Conservation (phyloP, 2,888 invertebrate species). For the Pinctada fucata region DNA sequence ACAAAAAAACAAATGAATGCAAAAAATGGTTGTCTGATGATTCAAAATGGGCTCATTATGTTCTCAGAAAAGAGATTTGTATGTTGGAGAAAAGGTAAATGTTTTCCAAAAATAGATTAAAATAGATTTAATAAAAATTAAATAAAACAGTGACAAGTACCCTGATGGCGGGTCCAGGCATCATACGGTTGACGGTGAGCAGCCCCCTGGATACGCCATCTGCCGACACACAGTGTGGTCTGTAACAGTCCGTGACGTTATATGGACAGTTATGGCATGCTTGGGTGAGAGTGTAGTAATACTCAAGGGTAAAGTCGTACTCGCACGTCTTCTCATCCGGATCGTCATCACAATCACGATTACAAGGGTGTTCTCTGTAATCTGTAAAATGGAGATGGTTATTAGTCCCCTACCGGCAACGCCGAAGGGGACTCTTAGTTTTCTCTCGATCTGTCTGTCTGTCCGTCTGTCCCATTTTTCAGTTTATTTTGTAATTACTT, state of each 20-base stretch:
- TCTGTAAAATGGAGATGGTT: conserved; percentile 46
- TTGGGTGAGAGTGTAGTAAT: conserved; percentile 90
- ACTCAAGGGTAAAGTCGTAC: conserved; percentile 86
- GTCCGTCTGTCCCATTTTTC: background rate
- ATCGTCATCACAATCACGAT: conserved; percentile 81
- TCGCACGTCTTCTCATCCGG: conserved; percentile 83
- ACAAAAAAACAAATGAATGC: too few species aligned
- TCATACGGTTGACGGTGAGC: conserved; percentile 87
- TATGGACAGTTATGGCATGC: conserved; percentile 91
- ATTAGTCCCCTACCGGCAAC: too few species aligned
- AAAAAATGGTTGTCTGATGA: too few species aligned
- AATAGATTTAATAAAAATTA: too few species aligned
- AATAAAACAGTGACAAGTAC: conserved; percentile 41
- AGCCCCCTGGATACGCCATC: conserved; percentile 88
- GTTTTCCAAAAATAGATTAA: too few species aligned
- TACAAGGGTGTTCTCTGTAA: conserved; percentile 80
- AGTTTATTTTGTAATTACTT: background rate
- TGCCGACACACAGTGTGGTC: conserved; percentile 89
- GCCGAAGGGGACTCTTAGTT: too few species aligned
- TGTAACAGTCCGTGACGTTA: conserved; percentile 85
- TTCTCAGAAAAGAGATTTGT: too few species aligned
- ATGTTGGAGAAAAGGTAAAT: too few species aligned
- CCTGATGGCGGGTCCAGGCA: conserved; percentile 89
- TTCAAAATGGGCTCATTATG: too few species aligned
- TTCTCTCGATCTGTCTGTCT: too few species aligned